Evolutionary conservation across 1,140 invertebrate genomes (phyloP).

Genomic region (Aphelinus atriplicis): DNA sequence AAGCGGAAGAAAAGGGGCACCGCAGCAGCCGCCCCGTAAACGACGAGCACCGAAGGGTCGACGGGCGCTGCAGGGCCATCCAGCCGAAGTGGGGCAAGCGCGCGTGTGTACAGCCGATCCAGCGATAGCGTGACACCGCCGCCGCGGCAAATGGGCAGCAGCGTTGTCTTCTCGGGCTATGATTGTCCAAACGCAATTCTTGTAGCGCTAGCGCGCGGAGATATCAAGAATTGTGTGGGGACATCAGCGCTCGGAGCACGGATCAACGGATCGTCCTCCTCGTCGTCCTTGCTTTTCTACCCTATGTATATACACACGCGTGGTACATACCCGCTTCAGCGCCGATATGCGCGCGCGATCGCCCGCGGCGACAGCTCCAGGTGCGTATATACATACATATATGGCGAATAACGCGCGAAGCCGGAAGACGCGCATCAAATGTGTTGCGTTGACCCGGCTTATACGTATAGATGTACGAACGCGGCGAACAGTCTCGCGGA

Average conservation of each 20-base stretch:
- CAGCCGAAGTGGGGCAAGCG: constrained; percentile 33
- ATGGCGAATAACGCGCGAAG: too few relatives aligned
- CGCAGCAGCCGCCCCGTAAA: background rate
- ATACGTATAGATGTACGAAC: too few relatives aligned
- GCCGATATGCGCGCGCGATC: too few relatives aligned
- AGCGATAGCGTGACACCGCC: constrained; percentile 24
- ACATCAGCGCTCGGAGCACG: constrained; percentile 66
- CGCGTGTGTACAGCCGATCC: background rate
- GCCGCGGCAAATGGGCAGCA: too few relatives aligned
- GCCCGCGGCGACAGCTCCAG: too few relatives aligned
- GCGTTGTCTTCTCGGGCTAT: constrained; percentile 62
- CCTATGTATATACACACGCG: too few relatives aligned
- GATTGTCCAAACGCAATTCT: constrained; percentile 69
- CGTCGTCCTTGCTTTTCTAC: background rate
- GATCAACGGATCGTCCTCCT: constrained; percentile 47
- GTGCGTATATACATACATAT: too few relatives aligned
- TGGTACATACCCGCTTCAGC: too few relatives aligned
- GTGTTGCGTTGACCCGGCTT: too few relatives aligned
- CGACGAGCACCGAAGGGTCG: background rate
- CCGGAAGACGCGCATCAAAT: too few relatives aligned
- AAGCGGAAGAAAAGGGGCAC: constrained; percentile 4
- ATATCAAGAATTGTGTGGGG: constrained; percentile 68
- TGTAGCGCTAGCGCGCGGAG: constrained; percentile 53
- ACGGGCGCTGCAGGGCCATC: constrained; percentile 26
- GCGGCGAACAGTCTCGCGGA: too few relatives aligned